Conservation (phyloP, 2,113 vertebrate species). For the Mesocricetus auratus region DNA sequence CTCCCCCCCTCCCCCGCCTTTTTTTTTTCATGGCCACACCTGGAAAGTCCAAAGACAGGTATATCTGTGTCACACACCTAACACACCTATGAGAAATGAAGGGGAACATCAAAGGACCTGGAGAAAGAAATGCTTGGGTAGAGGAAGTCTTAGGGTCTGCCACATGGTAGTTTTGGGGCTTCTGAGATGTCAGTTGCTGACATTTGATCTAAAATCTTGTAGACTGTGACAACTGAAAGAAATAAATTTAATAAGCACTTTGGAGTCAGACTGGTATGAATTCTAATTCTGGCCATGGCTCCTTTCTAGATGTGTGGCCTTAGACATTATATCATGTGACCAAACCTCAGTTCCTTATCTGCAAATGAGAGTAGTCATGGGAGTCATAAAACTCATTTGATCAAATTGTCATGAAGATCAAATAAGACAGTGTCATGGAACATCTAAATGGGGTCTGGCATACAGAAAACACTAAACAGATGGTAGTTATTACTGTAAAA, state of each 20-base stretch:
- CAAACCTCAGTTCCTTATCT: not conserved
- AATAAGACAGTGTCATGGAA: not conserved
- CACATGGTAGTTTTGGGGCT: not conserved
- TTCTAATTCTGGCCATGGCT: not conserved
- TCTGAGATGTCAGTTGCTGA: not conserved
- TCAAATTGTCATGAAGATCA: not conserved
- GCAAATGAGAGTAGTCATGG: not conserved
- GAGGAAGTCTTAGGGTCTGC: not conserved
- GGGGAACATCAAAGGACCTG: not conserved
- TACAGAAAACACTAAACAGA: not conserved
- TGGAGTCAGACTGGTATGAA: not conserved
- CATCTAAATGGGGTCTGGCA: not conserved
- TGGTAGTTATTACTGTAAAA: not conserved
- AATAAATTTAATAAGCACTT: not conserved
- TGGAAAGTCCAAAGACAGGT: not conserved
- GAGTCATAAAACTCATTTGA: not conserved
- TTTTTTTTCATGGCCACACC: not conserved
- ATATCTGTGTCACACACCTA: not conserved
- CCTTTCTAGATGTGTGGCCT: not conserved
- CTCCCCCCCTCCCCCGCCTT: not conserved
- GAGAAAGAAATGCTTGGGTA: not conserved
- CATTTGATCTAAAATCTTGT: not conserved
- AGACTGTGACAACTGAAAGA: slow-evolving; percentile 19
- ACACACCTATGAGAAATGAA: not conserved
- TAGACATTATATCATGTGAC: not conserved